Conservation (phyloP, 2,888 invertebrate genomes). For the Drosophila atroscutellata region DNA sequence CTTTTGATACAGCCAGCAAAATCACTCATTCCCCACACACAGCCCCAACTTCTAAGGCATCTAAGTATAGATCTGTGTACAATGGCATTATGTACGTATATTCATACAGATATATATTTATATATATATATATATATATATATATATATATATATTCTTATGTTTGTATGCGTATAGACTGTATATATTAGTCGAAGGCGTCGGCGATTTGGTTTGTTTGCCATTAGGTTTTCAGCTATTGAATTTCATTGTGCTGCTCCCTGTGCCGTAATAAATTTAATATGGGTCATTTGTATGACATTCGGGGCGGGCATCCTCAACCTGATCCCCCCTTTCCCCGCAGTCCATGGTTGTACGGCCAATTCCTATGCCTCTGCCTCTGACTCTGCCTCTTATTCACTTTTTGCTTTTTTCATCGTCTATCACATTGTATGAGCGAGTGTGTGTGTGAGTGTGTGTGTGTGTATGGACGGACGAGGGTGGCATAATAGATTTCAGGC, state of each 20-base stretch:
- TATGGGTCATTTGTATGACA: slow-evolving; percentile 81
- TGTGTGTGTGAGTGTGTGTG: slow-evolving; percentile 20
- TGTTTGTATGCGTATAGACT: neutral
- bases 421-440: slow-evolving; percentile 16
- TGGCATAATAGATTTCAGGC: slow-evolving; percentile 18
- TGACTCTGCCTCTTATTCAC: slow-evolving; percentile 9
- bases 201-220: slow-evolving; percentile 75
- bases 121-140: too few relatives aligned
- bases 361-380: neutral
- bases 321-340: neutral
- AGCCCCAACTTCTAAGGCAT: slow-evolving; percentile 15
- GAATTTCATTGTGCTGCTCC: slow-evolving; percentile 77
- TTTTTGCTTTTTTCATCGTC: slow-evolving; percentile 26
- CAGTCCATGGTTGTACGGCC: neutral
- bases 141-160: slow-evolving; percentile 12
- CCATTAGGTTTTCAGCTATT: slow-evolving; percentile 74
- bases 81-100: slow-evolving; percentile 36
- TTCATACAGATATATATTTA: slow-evolving; percentile 4
- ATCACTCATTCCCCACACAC: neutral
- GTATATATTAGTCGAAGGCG: slow-evolving; percentile 53
- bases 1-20: slow-evolving; percentile 58
- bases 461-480: slow-evolving; percentile 44
- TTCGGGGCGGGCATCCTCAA: slow-evolving; percentile 51
- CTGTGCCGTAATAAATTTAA: slow-evolving; percentile 78
- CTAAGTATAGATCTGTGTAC: slow-evolving; percentile 46